A percentile compares a stretch with the other conserved stretches of the same genome.
These are phyloP conservation scores for Tethya wilhelma DNA, from an alignment of 37 sponge, comb jelly and placozoan genomes.

Conservation along the genomic window DNA sequence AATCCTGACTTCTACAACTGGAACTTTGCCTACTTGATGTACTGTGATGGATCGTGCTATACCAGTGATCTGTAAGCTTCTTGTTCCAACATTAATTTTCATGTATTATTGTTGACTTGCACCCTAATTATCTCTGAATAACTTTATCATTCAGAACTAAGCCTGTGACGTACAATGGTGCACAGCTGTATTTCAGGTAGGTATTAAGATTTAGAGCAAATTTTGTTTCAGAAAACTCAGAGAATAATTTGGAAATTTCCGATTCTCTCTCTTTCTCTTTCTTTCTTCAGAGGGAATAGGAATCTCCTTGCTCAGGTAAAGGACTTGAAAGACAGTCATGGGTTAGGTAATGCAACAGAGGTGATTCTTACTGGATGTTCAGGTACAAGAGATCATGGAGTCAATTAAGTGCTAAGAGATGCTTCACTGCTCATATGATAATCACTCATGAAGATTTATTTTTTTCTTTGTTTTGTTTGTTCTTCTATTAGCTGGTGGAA, in stretches of 20 bases:
- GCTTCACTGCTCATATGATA: constrained; percentile 54
- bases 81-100: too few relatives aligned
- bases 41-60: constrained; percentile 89
- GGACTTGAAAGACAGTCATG: constrained; percentile 30
- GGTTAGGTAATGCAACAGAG: constrained; percentile 62
- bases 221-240: too few relatives aligned
- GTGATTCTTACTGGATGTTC: constrained; percentile 90
- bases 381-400: too few relatives aligned
- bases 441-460: too few relatives aligned
- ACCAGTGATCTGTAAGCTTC: constrained; percentile 75
- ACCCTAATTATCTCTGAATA: too few relatives aligned
- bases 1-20: constrained; percentile 80
- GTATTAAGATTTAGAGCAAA: too few relatives aligned
- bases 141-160: constrained; percentile 26
- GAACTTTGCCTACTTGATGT: constrained; percentile 63
- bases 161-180: constrained; percentile 26
- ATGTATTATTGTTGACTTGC: too few relatives aligned
- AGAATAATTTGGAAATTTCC: too few relatives aligned
- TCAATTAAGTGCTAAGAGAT: too few relatives aligned
- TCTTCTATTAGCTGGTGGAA: constrained; percentile 75
- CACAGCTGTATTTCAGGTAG: constrained; percentile 48
- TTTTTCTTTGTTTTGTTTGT: neutral
- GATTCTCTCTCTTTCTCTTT: too few relatives aligned
- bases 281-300: constrained; percentile 5
- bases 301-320: constrained; percentile 41